Percentiles rank a stretch among this genome's conserved stretches.
phyloP scores from a whole-genome alignment of 2,113 vertebrate species.

The Lonchura striata region DNA sequence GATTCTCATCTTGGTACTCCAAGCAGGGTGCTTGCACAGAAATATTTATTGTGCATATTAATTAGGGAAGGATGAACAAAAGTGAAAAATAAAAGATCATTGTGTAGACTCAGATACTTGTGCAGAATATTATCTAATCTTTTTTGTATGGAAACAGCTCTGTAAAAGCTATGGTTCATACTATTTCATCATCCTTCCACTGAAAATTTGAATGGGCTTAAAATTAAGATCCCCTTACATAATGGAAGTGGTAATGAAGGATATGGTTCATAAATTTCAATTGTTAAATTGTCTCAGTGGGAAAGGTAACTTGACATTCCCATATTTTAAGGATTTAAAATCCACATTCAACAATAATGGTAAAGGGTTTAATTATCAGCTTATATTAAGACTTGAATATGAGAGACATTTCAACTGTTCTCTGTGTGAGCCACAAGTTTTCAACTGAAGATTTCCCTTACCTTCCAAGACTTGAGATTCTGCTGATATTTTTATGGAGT shows the following conservation, averaged over 20 bases:
- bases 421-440: not conserved
- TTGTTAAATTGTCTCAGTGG: slow-evolving; percentile 60
- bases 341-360: slow-evolving; percentile 33
- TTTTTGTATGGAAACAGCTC: not conserved
- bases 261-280: slow-evolving; percentile 62
- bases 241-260: slow-evolving; percentile 45
- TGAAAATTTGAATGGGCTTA: slow-evolving; percentile 38
- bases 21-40: not conserved
- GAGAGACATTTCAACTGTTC: slow-evolving; percentile 1
- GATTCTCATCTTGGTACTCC: not conserved
- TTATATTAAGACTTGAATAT: slow-evolving; percentile 48
- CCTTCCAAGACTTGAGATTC: not conserved
- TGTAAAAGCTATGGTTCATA: not conserved
- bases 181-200: not conserved
- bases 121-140: not conserved
- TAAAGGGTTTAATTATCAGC: slow-evolving; percentile 52
- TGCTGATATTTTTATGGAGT: not conserved
- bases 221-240: slow-evolving; percentile 55
- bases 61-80: not conserved
- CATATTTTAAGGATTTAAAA: slow-evolving; percentile 47
- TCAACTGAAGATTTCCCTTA: not conserved
- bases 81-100: not conserved
- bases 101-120: not conserved
- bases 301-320: slow-evolving; percentile 46
- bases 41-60: not conserved